Evolutionary conservation across 2,888 invertebrate genomes (phyloP), one percentile per base, ranked within the genome.

Genomic region (Linnaemya vulpina): DNA sequence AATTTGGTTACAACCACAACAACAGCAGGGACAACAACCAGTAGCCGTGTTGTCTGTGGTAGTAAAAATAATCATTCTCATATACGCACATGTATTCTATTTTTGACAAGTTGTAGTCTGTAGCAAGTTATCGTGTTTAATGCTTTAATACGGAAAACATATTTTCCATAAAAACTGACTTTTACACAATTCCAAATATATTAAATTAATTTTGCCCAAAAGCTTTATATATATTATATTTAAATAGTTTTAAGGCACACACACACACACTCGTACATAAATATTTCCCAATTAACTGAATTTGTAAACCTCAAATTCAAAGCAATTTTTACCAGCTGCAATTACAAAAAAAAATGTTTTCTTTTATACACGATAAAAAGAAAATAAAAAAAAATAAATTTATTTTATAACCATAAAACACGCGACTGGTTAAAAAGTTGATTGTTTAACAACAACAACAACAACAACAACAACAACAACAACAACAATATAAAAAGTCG

Each of bases 321-420:
- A 15, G 22, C 55, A 55, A 55, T 55, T 22, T 22, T 3, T 53
- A 30, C 40, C 1, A 30, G 17, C 2, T 30, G 30, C 20, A 62
- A 73, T 43, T 35, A 46, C 20, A 35, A 46, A 22, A n/a, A 30
- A n/a, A 30, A 13, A n/a, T 17, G 30, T 43, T 30, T n/a, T 38
- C 22, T 15, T 13, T 9, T 40, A 40, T 40, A 11, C 40, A 40
- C 11, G 40, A 40, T 11, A 11, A 1, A 40, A 11, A 55, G n/a
- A 38, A 60, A 49, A 20, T 13, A n/a, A 25, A 78, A 53, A 63
- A 40, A 22, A 63, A 78, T 43, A 22, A 63, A 78, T 43, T 53
- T 73, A 55, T 73, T 65, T 73, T 65, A 79, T 65, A 38, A 46
- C 65, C 46, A 73, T 30, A 65, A 49, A 79, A 73, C 65, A 79